A percentile compares a stretch with the other conserved stretches of the same genome.
Conservation (phyloP, 2,113 vertebrate species). For the Burhinus bistriatus region DNA sequence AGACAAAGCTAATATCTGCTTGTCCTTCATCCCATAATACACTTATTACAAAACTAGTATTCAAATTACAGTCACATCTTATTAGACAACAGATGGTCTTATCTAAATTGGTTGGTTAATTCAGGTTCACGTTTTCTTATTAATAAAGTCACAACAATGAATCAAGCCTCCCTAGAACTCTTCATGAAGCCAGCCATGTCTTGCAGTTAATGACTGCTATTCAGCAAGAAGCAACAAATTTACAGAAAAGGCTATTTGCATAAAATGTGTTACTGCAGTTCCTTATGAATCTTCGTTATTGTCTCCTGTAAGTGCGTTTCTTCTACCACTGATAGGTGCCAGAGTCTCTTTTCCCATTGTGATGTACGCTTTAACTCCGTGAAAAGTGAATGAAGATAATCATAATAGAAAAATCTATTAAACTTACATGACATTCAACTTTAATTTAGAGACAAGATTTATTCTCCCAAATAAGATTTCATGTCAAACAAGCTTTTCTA, state of each 20-base stretch:
- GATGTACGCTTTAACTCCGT: neutral
- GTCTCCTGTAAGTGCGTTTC: neutral
- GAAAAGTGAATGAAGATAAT: neutral
- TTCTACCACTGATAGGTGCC: neutral
- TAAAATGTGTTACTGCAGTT: neutral
- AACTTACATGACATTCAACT: neutral
- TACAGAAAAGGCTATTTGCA: neutral
- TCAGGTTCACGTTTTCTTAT: slow-evolving; percentile 31
- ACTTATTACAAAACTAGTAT: slow-evolving; percentile 25
- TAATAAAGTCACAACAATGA: slow-evolving; percentile 43
- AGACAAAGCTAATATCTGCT: slow-evolving; percentile 30
- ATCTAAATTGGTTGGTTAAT: slow-evolving; percentile 54
- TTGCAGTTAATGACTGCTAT: neutral
- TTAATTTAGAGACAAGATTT: neutral
- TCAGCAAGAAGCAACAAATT: neutral
- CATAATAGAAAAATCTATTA: neutral
- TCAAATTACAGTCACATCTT: slow-evolving; percentile 47
- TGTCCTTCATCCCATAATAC: slow-evolving; percentile 41
- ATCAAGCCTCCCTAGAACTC: slow-evolving; percentile 6
- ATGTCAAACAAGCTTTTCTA: neutral
- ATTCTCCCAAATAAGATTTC: neutral
- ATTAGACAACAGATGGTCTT: slow-evolving; percentile 59
- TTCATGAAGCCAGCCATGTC: neutral
- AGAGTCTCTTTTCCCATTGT: neutral
- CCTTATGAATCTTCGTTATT: neutral